Evolutionary conservation across 2,797 vertebrate genomes (phyloP), one percentile per base, ranked within the genome.

Genomic region (Cyclopterus lumpus): DNA sequence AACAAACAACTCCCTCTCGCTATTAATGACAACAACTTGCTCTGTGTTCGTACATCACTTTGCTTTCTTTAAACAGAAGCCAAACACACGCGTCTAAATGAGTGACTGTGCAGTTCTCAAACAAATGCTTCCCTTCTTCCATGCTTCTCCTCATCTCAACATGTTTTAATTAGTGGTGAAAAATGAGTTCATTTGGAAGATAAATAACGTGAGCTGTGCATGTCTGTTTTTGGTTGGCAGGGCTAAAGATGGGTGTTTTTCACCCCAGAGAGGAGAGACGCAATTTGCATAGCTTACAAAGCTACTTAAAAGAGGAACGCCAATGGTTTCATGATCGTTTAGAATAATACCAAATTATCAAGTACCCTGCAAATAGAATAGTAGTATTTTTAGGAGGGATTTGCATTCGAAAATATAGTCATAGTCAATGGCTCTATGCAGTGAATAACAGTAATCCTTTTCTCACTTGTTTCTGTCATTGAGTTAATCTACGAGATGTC

Each of bases 101-200:
- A 93, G 91, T 91, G 91, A 94, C 91, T 89, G 73, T 79, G 88
- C 85, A 73, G 64, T 87, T 92, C 91, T 73, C 76, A 90, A 93
- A 92, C 90, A 93, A 94, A 93, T 90, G 89, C 90, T 84, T 85
- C 83, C 86, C 89, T 89, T 82, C 88, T 83, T 87, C 85, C 79
- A 54, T 89, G 85, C 87, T 89, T 84, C 77, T 91, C 86, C 88
- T 91, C 91, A 82, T 90, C 86, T 79, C 83, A 92, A 92, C 92
- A 87, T 87, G 90, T 93, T 93, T 93, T 95, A 95, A 95, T 95
- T 95, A 95, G 92, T 83, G 1, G 79, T 94, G 93, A 95, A 93
- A 93, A 94, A 95, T 93, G 85, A 92, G 88, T 94, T 94, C 82
- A 94, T 95, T 95, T 95, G 91, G 88, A 93, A 94, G 92, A 95